Evolutionary conservation across 2,797 vertebrate genomes (phyloP).

Genomic region (Myiotriccus ornatus): DNA sequence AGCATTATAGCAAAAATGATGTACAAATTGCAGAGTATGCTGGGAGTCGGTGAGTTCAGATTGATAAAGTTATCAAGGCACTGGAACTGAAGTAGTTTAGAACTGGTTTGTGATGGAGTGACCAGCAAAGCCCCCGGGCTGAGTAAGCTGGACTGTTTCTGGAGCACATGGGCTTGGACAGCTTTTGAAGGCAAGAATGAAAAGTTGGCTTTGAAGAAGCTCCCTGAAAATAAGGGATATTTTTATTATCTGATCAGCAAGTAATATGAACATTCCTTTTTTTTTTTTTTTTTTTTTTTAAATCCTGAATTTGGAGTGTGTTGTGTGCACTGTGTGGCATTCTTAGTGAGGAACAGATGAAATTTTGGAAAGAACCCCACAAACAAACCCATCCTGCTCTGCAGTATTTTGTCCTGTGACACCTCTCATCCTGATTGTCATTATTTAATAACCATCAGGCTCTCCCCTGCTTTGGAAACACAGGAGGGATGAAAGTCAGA

Average conservation of each 20-base stretch:
- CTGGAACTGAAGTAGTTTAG: background rate
- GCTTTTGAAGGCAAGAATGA: background rate
- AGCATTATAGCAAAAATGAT: background rate
- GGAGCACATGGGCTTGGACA: background rate
- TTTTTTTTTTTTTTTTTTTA: background rate
- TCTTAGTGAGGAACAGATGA: background rate
- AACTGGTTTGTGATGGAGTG: background rate
- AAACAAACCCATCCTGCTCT: background rate
- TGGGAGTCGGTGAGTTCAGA: background rate
- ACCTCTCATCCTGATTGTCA: background rate
- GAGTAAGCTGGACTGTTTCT: background rate
- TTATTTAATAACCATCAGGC: background rate
- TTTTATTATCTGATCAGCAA: background rate
- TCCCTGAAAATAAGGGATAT: background rate
- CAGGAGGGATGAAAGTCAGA: background rate
- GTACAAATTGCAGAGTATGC: background rate
- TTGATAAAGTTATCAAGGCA: background rate
- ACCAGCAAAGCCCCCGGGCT: background rate
- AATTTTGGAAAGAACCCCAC: background rate
- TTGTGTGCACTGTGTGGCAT: background rate
- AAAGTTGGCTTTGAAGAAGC: background rate
- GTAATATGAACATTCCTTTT: background rate
- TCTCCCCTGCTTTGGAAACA: background rate
- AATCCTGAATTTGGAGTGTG: background rate
- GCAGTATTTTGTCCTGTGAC: background rate